Percentiles rank a stretch among this genome's conserved stretches.
Conservation (phyloP, 2,113 vertebrate species). For the Okapia johnstoni region DNA sequence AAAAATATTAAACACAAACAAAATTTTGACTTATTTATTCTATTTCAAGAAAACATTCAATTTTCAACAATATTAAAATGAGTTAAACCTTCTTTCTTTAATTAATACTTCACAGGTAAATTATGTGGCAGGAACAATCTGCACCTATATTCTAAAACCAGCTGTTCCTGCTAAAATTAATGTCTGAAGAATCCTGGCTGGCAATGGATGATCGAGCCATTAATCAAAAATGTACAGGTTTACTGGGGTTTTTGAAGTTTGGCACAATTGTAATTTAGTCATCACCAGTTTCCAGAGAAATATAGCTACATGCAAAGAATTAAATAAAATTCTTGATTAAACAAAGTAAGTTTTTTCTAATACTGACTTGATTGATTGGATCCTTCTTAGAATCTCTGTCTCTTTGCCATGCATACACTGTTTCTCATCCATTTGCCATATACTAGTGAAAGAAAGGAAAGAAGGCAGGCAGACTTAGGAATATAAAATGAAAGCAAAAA, state of each 20-base stretch:
- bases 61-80: not conserved
- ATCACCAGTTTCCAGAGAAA: slow-evolving; percentile 4
- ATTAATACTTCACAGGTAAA: slow-evolving; percentile 53
- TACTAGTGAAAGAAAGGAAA: not conserved
- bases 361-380: not conserved
- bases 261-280: slow-evolving; percentile 29
- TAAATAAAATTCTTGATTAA: slow-evolving; percentile 3
- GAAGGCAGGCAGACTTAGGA: not conserved
- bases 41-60: not conserved
- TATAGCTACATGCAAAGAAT: not conserved
- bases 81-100: slow-evolving; percentile 37
- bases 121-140: slow-evolving; percentile 30
- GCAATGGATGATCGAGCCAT: slow-evolving; percentile 32
- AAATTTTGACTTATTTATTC: slow-evolving; percentile 9
- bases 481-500: not conserved
- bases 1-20: not conserved
- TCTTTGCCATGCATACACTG: not conserved
- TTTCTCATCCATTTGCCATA: not conserved
- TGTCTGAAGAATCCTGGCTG: slow-evolving; percentile 43
- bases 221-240: slow-evolving; percentile 54
- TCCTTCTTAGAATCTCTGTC: not conserved
- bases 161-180: slow-evolving; percentile 63
- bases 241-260: slow-evolving; percentile 41
- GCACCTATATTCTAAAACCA: slow-evolving; percentile 41
- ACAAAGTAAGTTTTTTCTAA: not conserved